A percentile compares a stretch with the other conserved stretches of the same genome.
Conservation (phyloP, 2,888 invertebrate species). For the Zygothrica quintamaculata region DNA sequence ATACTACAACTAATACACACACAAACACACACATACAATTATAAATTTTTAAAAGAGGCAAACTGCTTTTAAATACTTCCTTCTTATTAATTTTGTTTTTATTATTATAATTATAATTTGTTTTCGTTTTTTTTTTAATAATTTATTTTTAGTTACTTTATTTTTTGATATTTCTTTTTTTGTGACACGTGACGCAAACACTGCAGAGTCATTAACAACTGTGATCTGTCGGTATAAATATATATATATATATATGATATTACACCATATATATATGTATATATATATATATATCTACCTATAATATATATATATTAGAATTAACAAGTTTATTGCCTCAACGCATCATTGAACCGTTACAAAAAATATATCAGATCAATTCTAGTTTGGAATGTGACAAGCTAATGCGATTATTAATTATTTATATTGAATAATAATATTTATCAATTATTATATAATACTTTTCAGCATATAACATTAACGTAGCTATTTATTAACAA, state of each 20-base stretch:
- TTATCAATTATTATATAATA: too few relatives aligned
- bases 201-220: conserved; percentile 43
- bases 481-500: too few relatives aligned
- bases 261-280: neutral
- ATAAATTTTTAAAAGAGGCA: conserved; percentile 22
- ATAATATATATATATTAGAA: too few relatives aligned
- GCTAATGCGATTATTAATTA: too few relatives aligned
- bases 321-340: too few relatives aligned
- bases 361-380: too few relatives aligned
- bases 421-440: too few relatives aligned
- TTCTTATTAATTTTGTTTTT: conserved; percentile 18
- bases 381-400: too few relatives aligned
- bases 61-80: conserved; percentile 45
- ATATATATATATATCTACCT: neutral
- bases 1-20: too few relatives aligned
- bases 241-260: neutral
- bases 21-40: neutral
- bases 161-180: conserved; percentile 12
- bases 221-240: neutral
- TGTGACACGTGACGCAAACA: conserved; percentile 44
- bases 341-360: too few relatives aligned
- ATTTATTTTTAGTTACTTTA: conserved; percentile 33
- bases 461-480: too few relatives aligned
- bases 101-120: neutral
- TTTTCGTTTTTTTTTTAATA: too few relatives aligned